These are phyloP conservation scores for Centroberyx gerrardi DNA, from an alignment of 2,797 vertebrate species.

Conservation along the genomic window DNA sequence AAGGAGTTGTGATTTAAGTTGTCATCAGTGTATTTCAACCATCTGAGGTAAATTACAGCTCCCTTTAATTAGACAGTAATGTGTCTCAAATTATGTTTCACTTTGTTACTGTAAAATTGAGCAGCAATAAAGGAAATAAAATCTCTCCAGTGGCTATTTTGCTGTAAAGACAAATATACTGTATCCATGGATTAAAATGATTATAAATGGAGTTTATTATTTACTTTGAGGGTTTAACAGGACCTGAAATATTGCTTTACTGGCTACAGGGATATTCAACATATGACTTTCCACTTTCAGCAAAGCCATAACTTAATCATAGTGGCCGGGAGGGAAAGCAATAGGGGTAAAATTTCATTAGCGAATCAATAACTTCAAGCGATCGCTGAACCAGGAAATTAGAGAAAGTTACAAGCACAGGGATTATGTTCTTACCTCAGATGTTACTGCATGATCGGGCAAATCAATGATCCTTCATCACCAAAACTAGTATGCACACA, in stretches of 20 bases:
- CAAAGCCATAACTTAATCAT: neutral
- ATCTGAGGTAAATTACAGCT: too few species aligned
- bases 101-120: neutral
- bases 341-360: neutral
- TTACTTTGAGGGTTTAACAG: neutral
- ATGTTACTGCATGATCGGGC: neutral
- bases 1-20: too few species aligned
- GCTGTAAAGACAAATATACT: too few species aligned
- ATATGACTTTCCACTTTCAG: neutral
- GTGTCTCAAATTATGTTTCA: neutral
- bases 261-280: neutral
- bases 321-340: neutral
- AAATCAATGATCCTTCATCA: constrained; percentile 5
- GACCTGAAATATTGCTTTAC: neutral
- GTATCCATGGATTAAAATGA: neutral
- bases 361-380: neutral
- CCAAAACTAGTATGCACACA: too few species aligned
- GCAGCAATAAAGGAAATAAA: too few species aligned
- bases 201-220: neutral
- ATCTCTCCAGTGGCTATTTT: too few species aligned
- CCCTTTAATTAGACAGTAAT: too few species aligned
- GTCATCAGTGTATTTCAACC: too few species aligned
- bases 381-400: neutral
- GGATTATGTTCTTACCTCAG: neutral
- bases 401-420: constrained; percentile 1